A percentile compares a stretch with the other conserved stretches of the same genome.
These are phyloP conservation scores for Dynastes grantii DNA, from an alignment of 2,888 invertebrate species.

Conservation along the genomic window DNA sequence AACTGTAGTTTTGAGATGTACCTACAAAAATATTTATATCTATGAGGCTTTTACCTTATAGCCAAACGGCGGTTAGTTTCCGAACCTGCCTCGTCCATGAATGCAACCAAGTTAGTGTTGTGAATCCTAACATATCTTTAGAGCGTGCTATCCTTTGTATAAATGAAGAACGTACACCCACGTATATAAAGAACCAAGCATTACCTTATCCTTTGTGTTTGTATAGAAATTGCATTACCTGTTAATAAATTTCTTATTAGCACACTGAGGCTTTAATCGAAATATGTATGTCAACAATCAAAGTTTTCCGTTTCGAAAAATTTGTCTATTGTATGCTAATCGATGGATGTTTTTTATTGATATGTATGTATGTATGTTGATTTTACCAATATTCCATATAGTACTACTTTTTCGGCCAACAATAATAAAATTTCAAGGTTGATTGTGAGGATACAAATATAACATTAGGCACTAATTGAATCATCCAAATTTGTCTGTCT, in stretches of 20 bases:
- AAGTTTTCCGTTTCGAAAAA: slow-evolving; percentile 24
- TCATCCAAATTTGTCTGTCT: slow-evolving; percentile 18
- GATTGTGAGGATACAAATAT: slow-evolving; percentile 18
- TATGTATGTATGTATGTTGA: slow-evolving; percentile 17
- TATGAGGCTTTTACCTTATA: no score
- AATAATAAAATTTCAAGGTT: slow-evolving; percentile 24
- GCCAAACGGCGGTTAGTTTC: no score
- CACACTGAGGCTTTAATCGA: slow-evolving; percentile 12
- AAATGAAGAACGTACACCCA: no score
- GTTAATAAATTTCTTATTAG: slow-evolving; percentile 8
- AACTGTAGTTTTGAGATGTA: no score
- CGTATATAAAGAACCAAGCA: no score
- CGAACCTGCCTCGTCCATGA: no score
- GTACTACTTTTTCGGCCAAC: slow-evolving; percentile 20
- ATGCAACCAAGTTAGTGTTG: no score
- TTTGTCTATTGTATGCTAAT: slow-evolving; percentile 25
- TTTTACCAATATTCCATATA: slow-evolving; percentile 38
- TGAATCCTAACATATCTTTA: no score
- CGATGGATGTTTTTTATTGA: background rate
- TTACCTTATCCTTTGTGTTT: background rate
- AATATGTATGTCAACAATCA: slow-evolving; percentile 22
- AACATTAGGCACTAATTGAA: slow-evolving; percentile 19
- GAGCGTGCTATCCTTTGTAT: no score
- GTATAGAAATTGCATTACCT: slow-evolving; percentile 6
- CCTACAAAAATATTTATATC: no score